Evolutionary conservation across 2,113 vertebrate genomes (phyloP).

Genomic region (Scopus umbretta): DNA sequence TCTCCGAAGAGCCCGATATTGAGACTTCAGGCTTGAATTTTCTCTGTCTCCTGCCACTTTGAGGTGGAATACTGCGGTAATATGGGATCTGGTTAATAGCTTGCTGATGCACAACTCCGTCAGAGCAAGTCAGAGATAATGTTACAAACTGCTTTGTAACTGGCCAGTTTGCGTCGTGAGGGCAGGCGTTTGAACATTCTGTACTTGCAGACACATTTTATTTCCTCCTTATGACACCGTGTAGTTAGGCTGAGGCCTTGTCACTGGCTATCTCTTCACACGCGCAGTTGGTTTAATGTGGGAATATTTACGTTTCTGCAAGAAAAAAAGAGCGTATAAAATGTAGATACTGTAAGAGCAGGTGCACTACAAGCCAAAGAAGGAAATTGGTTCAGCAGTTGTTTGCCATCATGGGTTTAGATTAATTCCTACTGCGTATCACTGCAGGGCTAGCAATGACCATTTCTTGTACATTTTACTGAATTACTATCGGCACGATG

Average conservation of each 20-base stretch:
- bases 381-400: not conserved
- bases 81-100: not conserved
- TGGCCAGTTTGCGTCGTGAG: not conserved
- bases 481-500: not conserved
- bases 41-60: not conserved
- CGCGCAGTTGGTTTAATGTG: not conserved
- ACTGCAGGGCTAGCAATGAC: not conserved
- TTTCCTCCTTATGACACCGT: not conserved
- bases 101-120: not conserved
- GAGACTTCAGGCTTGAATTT: not conserved
- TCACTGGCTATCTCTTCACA: not conserved
- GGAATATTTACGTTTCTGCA: not conserved
- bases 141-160: not conserved
- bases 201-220: not conserved
- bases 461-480: not conserved
- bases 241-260: not conserved
- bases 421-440: not conserved
- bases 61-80: not conserved
- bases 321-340: not conserved
- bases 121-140: not conserved
- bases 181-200: not conserved
- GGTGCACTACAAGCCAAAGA: not conserved
- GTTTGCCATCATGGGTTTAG: not conserved
- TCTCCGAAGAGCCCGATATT: not conserved
- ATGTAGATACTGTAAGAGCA: not conserved